Evolutionary conservation across 2,888 invertebrate genomes (phyloP), one percentile per base, ranked within the genome.

Genomic region (Hirtodrosophila histrioides): DNA sequence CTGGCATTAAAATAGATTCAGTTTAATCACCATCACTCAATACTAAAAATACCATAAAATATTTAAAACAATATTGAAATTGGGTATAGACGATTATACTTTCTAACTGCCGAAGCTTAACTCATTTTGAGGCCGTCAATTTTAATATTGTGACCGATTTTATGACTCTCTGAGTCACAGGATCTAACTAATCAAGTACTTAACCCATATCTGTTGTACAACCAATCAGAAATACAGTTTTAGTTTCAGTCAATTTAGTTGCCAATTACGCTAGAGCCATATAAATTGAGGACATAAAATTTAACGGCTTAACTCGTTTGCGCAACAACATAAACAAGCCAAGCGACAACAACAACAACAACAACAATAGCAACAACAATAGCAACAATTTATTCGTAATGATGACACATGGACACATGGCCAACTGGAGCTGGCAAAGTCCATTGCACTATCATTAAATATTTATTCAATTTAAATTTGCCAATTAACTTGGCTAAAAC

Each of bases 381-480:
- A 57, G 46, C 41, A 57, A 44, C 71, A 56, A 57, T 66, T 65
- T 66, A 53, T 8, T 41, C 35, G 49, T 69, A 69, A 63, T 64
- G 44, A 54, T 64, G 69, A 63, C 54, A 56, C 56, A 56, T 53
- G 43, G 17, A 23, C 35, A 7, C 8, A 45, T 23, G 49, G 31
- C 23, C 23, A 57, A 43, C 17, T 46, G 39, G 67, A 57, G 67
- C 62, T 62, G 67, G 41, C 63, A 64, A 64, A 85, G 85, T 79
- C 72, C 78, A 69, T 69, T 83, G 84, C 83, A 80, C 83, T 71
- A 64, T 69, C 69, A 86, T 83, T 65, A 78, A 83, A 80, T 69
- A 86, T 83, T 72, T 82, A 82, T 79, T 81, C 78, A 81, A 81
- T 82, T 82, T 84, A 82, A 81, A 80, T 86, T 83, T 78, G 78